A percentile compares a stretch with the other conserved stretches of the same genome.
Conservation (phyloP, 2,888 invertebrate genomes). For the Lochmaea crataegi region DNA sequence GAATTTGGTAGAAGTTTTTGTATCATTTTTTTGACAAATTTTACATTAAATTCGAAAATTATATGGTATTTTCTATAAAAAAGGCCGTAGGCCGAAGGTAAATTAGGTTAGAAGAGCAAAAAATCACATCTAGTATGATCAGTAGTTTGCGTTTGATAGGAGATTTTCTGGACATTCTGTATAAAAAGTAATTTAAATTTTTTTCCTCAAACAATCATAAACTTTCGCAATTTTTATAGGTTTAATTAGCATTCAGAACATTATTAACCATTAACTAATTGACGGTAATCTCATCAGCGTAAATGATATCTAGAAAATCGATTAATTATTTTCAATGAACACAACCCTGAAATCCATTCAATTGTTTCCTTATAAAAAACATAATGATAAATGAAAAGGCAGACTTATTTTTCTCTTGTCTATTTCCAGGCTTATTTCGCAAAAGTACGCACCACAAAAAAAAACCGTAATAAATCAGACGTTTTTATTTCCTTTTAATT, state of each 20-base stretch:
- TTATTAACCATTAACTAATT: neutral
- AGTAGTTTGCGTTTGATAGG: no score
- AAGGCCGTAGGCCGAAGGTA: no score
- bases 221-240: no score
- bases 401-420: conserved; percentile 14
- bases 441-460: conserved; percentile 28
- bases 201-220: neutral
- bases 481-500: conserved; percentile 35
- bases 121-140: no score
- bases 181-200: neutral
- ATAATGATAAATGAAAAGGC: conserved; percentile 18
- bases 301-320: neutral
- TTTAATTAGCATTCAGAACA: no score
- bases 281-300: neutral
- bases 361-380: neutral
- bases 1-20: no score
- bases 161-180: no score
- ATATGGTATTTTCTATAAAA: no score
- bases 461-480: conserved; percentile 32
- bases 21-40: no score
- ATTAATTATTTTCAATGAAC: neutral
- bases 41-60: no score
- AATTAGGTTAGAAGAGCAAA: no score
- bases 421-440: conserved; percentile 4
- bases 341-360: conserved; percentile 1